Conservation (phyloP, 2,797 vertebrate genomes). For the Myripristis murdjan region DNA sequence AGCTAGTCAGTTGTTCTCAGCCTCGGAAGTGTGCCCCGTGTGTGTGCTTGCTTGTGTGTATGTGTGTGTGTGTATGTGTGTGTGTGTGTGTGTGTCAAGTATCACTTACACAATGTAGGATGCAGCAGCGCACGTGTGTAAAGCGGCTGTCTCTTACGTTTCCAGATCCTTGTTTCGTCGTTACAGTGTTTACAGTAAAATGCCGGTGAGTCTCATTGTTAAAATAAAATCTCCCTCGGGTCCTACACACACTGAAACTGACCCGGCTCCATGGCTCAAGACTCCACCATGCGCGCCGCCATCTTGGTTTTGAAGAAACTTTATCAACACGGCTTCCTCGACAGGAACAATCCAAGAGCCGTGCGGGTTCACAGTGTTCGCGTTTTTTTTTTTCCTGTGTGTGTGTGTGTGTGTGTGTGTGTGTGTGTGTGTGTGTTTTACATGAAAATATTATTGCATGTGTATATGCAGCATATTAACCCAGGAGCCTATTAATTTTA, state of each 20-base stretch:
- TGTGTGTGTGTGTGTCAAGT: too few species aligned
- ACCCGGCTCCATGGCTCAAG: constrained; percentile 47
- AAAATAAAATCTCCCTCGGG: not conserved
- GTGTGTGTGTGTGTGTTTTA: not conserved
- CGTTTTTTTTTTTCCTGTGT: too few species aligned
- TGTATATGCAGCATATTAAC: too few species aligned
- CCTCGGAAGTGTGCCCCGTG: too few species aligned
- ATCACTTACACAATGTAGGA: not conserved
- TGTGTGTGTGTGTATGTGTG: too few species aligned
- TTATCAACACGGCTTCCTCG: constrained; percentile 67
- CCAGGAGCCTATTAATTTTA: too few species aligned
- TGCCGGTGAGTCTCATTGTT: not conserved
- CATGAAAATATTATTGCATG: too few species aligned
- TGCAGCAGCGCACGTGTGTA: not conserved
- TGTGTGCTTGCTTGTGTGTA: too few species aligned
- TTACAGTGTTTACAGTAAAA: not conserved
- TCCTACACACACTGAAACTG: constrained; percentile 13
- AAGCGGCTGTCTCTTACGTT: constrained; percentile 6
- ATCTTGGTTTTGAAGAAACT: constrained; percentile 83
- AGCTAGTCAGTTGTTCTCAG: too few species aligned
- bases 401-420: not conserved
- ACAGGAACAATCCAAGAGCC: constrained; percentile 32
- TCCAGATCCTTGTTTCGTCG: constrained; percentile 28
- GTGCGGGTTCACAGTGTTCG: too few species aligned
- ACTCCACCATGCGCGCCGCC: constrained; percentile 70